Base-by-base conservation (phyloP, 2,113 vertebrate species). In the Heloderma charlesbogerti region DNA sequence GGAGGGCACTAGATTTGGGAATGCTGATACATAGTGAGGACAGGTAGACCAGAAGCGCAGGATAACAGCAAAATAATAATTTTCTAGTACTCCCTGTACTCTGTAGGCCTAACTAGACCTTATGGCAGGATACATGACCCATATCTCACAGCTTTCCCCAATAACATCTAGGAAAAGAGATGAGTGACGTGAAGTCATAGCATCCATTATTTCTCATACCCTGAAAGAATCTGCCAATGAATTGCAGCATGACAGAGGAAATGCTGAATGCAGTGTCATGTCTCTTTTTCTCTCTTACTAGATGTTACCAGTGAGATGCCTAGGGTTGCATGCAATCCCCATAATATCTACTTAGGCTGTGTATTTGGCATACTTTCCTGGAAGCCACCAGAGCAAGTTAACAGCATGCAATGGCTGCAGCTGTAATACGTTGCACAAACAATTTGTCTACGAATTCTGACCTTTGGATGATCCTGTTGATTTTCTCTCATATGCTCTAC, bases 391-490 rank as follows among this genome's bases (percentile, higher is more conserved):
- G 77, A 93, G 93, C 37, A 1, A 93, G 63, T 20, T 89, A 81
- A 54, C 29, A n/a, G 78, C 91, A 92, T 95, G 94, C 93, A 95
- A 91, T 92, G 93, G 92, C 91, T 93, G 60, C 22, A 96, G 88
- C 90, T 83, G 84, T 93, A 96, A 96, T 95, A 4, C 94, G 93
- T 88, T 90, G 3, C 37, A 54, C 88, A 92, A 97, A 93, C 93
- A 96, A 89, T 96, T 97, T 97, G 96, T 96, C 95, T 97, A 86
- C 63, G 86, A 96, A 94, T 94, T 87, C 91, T 96, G 96, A 96
- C 96, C 96, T 97, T 97, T 95, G 92, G 92, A 92, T 93, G 96
- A 95, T 94, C 92, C 91, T 96, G 97, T 95, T 96, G 96, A 93
- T 96, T 96, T 96, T 90, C 92, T 97, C 97, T 96, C 95, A 95